Conservation (phyloP, 2,888 invertebrate genomes). For the Acleris laterana region DNA sequence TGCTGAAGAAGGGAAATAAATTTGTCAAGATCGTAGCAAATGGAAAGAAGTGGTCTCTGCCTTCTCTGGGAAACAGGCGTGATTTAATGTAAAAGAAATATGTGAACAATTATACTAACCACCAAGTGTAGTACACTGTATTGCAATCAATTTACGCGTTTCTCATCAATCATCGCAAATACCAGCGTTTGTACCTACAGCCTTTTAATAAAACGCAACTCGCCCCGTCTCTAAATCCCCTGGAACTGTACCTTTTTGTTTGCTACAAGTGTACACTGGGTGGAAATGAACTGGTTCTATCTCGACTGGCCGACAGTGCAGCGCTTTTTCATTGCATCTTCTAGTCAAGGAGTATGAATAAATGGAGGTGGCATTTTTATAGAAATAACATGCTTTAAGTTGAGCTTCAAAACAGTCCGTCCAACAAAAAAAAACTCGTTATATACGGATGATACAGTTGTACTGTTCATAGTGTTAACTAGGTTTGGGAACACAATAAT, state of each 20-base stretch:
- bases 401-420: no score
- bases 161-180: not conserved
- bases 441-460: no score
- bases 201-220: not conserved
- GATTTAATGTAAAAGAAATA: no score
- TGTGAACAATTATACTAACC: constrained; percentile 1
- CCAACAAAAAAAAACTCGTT: no score
- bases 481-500: no score
- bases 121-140: not conserved
- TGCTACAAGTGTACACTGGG: constrained; percentile 19
- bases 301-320: constrained; percentile 2
- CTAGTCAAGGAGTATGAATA: constrained; percentile 9
- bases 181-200: not conserved
- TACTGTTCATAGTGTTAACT: no score
- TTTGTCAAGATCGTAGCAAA: no score
- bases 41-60: no score
- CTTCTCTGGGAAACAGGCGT: no score
- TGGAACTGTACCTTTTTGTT: constrained; percentile 17
- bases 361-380: constrained; percentile 13
- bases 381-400: not conserved
- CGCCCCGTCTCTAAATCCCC: not conserved
- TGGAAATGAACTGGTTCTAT: constrained; percentile 11
- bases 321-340: constrained; percentile 25
- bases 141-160: not conserved
- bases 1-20: no score